Evolutionary conservation across 2,888 invertebrate genomes (phyloP).

Genomic region (Apamea anceps): DNA sequence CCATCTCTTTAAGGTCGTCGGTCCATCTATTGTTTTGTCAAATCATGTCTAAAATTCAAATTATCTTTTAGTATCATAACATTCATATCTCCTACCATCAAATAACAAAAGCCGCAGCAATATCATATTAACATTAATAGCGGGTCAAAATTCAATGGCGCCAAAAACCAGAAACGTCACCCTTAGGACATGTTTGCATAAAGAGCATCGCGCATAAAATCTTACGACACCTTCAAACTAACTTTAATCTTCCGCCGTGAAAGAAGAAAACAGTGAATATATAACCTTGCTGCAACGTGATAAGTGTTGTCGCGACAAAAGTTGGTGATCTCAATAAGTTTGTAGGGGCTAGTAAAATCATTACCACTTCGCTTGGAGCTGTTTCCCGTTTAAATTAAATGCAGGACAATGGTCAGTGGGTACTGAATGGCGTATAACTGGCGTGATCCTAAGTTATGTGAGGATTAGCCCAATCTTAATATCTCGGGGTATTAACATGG

Average conservation of each 20-base stretch:
- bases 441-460: slow-evolving; percentile 89
- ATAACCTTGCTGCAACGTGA: slow-evolving; percentile 48
- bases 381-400: slow-evolving; percentile 88
- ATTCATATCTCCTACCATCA: slow-evolving; percentile 62
- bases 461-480: slow-evolving; percentile 90
- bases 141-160: slow-evolving; percentile 87
- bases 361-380: slow-evolving; percentile 77
- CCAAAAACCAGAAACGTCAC: slow-evolving; percentile 87
- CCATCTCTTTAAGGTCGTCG: neutral
- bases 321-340: slow-evolving; percentile 47
- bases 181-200: slow-evolving; percentile 88
- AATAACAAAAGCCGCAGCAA: slow-evolving; percentile 54
- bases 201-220: slow-evolving; percentile 87
- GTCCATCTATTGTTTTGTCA: neutral
- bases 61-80: slow-evolving; percentile 49
- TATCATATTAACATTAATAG: slow-evolving; percentile 72
- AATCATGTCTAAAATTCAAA: slow-evolving; percentile 31
- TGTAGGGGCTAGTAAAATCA: slow-evolving; percentile 83
- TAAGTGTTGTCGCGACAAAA: slow-evolving; percentile 47
- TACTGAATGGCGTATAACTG: slow-evolving; percentile 82
- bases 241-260: slow-evolving; percentile 46
- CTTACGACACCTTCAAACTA: slow-evolving; percentile 85
- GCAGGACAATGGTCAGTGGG: slow-evolving; percentile 89
- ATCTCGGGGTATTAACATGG: slow-evolving; percentile 83
- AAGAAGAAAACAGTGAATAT: slow-evolving; percentile 43